A percentile compares a stretch with the other conserved stretches of the same genome.
Conservation (phyloP, 1,140 invertebrate species). For the Tachypleus tridentatus region DNA sequence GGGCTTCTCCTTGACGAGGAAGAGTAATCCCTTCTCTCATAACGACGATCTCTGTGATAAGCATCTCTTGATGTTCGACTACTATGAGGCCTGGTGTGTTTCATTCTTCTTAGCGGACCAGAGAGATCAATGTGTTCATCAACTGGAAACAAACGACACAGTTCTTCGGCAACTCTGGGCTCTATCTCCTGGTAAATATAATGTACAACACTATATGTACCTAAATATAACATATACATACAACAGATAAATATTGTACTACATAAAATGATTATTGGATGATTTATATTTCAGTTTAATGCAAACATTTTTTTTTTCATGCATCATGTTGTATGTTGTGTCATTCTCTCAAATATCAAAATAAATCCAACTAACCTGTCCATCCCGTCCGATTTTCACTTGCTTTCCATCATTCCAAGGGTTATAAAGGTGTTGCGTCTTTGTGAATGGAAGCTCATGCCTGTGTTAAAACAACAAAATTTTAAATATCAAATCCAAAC, state of each 20-base stretch:
- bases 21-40: not conserved
- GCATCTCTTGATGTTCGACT: conserved; percentile 3
- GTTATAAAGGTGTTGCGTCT: conserved; percentile 87
- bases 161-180: conserved; percentile 81
- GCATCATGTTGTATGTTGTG: too few species aligned
- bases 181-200: conserved; percentile 66
- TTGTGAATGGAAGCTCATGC: conserved; percentile 83
- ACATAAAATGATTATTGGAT: too few species aligned
- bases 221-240: too few species aligned
- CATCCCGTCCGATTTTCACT: conserved; percentile 96
- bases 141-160: conserved; percentile 86
- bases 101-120: conserved; percentile 69
- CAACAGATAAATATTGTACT: too few species aligned
- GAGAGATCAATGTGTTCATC: conserved; percentile 88
- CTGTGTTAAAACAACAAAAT: conserved; percentile 32
- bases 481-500: too few species aligned
- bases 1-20: conserved; percentile 17
- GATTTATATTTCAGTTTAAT: too few species aligned
- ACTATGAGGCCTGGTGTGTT: conserved; percentile 11
- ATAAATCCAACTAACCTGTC: conserved; percentile 45
- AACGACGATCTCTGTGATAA: conserved; percentile 10
- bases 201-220: conserved; percentile 3
- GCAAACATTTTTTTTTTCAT: too few species aligned
- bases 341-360: not conserved
- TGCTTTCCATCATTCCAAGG: conserved; percentile 98